Percentiles rank a stretch among this genome's conserved stretches.
phyloP scores from a whole-genome alignment of 2,797 vertebrate genomes.

The Tarsius wallacei region DNA sequence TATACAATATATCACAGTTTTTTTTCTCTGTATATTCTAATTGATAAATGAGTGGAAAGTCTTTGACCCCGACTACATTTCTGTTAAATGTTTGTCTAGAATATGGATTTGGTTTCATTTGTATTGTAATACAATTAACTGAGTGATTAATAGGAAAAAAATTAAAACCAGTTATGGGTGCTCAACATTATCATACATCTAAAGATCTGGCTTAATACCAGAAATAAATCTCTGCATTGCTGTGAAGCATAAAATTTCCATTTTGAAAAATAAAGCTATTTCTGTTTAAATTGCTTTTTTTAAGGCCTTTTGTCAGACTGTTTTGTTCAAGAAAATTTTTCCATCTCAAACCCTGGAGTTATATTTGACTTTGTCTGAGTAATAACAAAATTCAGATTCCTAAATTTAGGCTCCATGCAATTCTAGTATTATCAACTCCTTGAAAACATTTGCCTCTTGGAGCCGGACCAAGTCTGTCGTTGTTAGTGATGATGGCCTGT shows the following conservation, averaged over 20 bases:
- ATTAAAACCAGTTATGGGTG: constrained; percentile 81
- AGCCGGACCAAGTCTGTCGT: constrained; percentile 72
- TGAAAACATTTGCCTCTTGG: constrained; percentile 79
- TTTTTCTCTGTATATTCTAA: constrained; percentile 86
- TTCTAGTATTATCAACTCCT: constrained; percentile 82
- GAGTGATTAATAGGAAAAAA: constrained; percentile 84
- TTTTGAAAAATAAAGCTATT: constrained; percentile 84
- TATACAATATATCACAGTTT: constrained; percentile 89
- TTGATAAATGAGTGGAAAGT: constrained; percentile 91
- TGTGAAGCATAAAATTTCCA: constrained; percentile 78
- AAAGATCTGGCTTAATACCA: constrained; percentile 84
- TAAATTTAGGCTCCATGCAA: constrained; percentile 81
- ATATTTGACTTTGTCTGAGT: constrained; percentile 77
- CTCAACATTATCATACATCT: constrained; percentile 69
- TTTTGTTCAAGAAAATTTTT: constrained; percentile 75
- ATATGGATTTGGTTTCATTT: constrained; percentile 92
- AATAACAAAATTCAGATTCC: constrained; percentile 89
- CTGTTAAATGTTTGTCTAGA: constrained; percentile 92
- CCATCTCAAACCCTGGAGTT: constrained; percentile 74
- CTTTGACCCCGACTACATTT: constrained; percentile 90
- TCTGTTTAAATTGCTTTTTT: constrained; percentile 77
- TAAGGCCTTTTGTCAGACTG: constrained; percentile 78
- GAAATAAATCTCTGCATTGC: constrained; percentile 83
- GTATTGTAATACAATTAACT: constrained; percentile 84
- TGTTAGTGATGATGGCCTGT: constrained; percentile 86